Conservation (phyloP, 92 coral and sea anemone genomes). For the Palythoa grandis region DNA sequence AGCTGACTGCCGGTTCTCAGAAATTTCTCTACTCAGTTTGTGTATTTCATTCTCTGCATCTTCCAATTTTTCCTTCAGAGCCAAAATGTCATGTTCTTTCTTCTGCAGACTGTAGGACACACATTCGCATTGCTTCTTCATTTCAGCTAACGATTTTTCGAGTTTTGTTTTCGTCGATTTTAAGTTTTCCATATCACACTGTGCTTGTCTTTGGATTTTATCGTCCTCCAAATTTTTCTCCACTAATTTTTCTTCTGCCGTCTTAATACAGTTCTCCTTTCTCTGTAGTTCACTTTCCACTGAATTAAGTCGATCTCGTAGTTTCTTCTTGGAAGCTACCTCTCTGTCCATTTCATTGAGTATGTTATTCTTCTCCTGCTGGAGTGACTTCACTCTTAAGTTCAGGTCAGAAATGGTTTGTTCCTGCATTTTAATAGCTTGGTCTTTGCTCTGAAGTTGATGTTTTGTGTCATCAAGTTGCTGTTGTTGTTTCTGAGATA, state of each 20-base stretch:
- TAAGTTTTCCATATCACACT: constrained; percentile 65
- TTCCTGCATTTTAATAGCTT: constrained; percentile 57
- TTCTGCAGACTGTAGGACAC: constrained; percentile 24
- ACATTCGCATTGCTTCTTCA: constrained; percentile 50
- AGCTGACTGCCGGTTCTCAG: constrained; percentile 35
- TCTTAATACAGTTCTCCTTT: constrained; percentile 54
- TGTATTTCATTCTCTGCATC: constrained; percentile 47
- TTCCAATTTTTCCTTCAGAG: constrained; percentile 54
- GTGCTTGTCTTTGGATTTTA: constrained; percentile 53
- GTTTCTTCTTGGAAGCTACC: constrained; percentile 46
- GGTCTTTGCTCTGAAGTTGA: constrained; percentile 45
- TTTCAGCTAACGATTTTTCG: constrained; percentile 52
- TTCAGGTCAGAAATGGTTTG: constrained; percentile 61
- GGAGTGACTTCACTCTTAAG: constrained; percentile 53
- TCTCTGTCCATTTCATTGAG: constrained; percentile 66
- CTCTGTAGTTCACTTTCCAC: constrained; percentile 52
- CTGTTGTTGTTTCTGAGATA: constrained; percentile 48
- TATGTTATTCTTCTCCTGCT: constrained; percentile 69
- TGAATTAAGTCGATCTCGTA: constrained; percentile 56
- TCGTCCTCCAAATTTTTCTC: constrained; percentile 56
- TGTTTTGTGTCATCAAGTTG: constrained; percentile 61
- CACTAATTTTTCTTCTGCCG: constrained; percentile 49
- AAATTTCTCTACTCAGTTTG: constrained; percentile 37
- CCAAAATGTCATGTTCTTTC: constrained; percentile 58
- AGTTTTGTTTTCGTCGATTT: constrained; percentile 49